Base-by-base conservation (phyloP, 2,888 invertebrate species). In the Leptinotarsa peninsularis region DNA sequence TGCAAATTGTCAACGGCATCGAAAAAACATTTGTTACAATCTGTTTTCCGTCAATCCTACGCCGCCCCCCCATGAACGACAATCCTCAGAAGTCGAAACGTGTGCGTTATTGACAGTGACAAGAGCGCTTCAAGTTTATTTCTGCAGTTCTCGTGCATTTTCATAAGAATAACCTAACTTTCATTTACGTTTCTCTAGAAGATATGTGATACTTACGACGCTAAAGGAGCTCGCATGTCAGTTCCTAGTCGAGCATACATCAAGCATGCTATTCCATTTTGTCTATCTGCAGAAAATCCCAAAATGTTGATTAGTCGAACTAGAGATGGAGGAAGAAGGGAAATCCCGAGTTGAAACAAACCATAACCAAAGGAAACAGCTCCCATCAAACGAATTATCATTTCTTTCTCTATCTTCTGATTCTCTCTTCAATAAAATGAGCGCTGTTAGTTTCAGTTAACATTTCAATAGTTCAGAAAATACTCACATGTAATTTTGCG, bases 351-450 rank as follows among this genome's bases (percentile, higher is more conserved):
- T 83, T 93, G 93, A 83, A 94, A 92, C 54, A 93, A 88, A 17
- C 94, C 94, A 81, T 92, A 93, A 4, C 93, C 94, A 84, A 94
- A 93, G 82, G 92, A 92, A 7, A 93, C 92, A 0, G 93, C 92
- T 7, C 92, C 90, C 90, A 93, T 91, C 58, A 94, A 86, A n/a
- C 93, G 88, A 27, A 89, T 87, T 18, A 93, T 89, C 72, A 90
- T 90, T 52, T 89, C 89, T 43, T 90, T 90, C 68, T 90, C 90
- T 60, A 91, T 86, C 67, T 83, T 60, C n/a, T 71, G 63, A 70
- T 79, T 67, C 63, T 70, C 60, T 66, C 68, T 73, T 73, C 68
- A 74, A 33, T 52, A n/a, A 76, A 72, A 56, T 58, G 67, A 68
- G 13, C 18, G 54, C 58, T 4, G 23, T 58, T 0, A 21, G 15